Conservation (phyloP, 2,888 invertebrate genomes). For the Caenorhabditis japonica region DNA sequence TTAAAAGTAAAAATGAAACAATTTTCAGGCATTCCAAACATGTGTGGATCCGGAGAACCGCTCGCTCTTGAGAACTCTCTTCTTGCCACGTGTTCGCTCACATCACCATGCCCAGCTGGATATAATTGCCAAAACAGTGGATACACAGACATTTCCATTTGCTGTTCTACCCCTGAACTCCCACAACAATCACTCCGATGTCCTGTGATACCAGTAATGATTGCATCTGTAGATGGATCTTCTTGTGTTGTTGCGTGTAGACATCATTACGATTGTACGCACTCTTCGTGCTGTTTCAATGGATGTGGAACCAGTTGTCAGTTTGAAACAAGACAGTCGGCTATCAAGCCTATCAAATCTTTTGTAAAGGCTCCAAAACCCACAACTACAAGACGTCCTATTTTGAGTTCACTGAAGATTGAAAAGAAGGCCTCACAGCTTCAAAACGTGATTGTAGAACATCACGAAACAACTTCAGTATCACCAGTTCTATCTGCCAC, state of each 20-base stretch:
- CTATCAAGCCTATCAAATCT: conserved; percentile 37
- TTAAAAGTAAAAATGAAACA: not conserved
- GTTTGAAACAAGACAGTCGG: conserved; percentile 44
- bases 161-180: conserved; percentile 63
- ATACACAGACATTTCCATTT: conserved; percentile 62
- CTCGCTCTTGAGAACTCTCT: conserved; percentile 48
- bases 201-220: conserved; percentile 40
- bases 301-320: conserved; percentile 70
- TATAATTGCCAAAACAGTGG: conserved; percentile 70
- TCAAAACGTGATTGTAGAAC: conserved; percentile 27
- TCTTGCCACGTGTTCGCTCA: conserved; percentile 61
- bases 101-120: conserved; percentile 66
- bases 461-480: conserved; percentile 18
- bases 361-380: conserved; percentile 3
- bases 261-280: conserved; percentile 61
- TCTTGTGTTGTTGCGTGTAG: conserved; percentile 59
- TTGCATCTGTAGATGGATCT: conserved; percentile 60
- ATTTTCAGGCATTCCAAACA: conserved; percentile 67
- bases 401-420: conserved; percentile 42
- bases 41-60: conserved; percentile 67
- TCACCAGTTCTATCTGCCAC: conserved; percentile 12
- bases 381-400: conserved; percentile 20
- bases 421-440: conserved; percentile 43
- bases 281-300: conserved; percentile 70
- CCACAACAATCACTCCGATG: conserved; percentile 46